These are phyloP conservation scores for Phoeniculus purpureus DNA, from an alignment of 2,797 vertebrate genomes.

Conservation along the genomic window DNA sequence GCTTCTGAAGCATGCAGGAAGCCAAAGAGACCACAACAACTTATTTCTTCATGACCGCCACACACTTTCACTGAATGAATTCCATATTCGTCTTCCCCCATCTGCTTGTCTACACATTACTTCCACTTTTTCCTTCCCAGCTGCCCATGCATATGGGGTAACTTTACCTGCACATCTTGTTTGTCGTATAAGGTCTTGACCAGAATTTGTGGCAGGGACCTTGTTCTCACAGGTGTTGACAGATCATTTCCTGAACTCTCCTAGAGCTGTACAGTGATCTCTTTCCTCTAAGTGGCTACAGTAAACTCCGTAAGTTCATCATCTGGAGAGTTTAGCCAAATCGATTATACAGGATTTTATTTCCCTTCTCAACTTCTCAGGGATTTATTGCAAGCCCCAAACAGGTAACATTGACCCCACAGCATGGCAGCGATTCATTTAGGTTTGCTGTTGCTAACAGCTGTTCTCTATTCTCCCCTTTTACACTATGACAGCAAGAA, in stretches of 20 bases:
- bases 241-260: background rate
- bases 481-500: constrained; percentile 7
- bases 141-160: accelerated
- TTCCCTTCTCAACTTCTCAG: background rate
- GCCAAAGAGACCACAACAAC: background rate
- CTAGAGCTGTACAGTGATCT: background rate
- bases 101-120: background rate
- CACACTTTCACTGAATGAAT: background rate
- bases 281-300: background rate
- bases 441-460: constrained; percentile 31
- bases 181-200: background rate
- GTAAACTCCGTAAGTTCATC: background rate
- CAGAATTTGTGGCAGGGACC: background rate
- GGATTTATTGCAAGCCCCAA: background rate
- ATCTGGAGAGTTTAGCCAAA: background rate
- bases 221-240: background rate
- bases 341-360: background rate
- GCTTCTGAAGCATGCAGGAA: background rate
- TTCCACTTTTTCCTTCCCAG: background rate
- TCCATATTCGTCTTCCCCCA: background rate
- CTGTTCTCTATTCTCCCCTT: background rate
- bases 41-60: background rate
- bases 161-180: background rate
- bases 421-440: constrained; percentile 38
- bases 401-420: background rate